These are phyloP conservation scores for Aphodius granarius DNA, from an alignment of 2,888 invertebrate genomes.

Conservation along the genomic window DNA sequence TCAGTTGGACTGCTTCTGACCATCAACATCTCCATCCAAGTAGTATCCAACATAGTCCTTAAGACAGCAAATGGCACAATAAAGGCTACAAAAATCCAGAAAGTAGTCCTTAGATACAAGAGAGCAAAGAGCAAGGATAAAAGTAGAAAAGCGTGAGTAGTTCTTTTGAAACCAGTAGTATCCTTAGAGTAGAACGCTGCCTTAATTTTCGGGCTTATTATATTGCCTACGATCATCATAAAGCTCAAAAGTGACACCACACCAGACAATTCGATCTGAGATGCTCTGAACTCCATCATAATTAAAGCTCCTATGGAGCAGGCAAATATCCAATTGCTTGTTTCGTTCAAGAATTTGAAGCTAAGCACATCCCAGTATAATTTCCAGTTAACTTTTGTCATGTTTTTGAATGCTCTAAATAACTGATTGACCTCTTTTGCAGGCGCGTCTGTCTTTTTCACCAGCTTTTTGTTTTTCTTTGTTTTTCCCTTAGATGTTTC, in stretches of 20 bases:
- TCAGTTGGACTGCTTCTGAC: conserved; percentile 56
- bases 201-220: conserved; percentile 57
- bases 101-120: conserved; percentile 33
- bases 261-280: conserved; percentile 61
- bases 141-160: conserved; percentile 58
- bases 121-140: conserved; percentile 53
- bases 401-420: conserved; percentile 50
- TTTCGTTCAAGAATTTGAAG: conserved; percentile 58
- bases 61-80: conserved; percentile 58
- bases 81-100: conserved; percentile 52
- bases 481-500: background rate
- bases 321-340: conserved; percentile 60
- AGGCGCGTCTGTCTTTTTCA: background rate
- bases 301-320: conserved; percentile 58
- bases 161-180: conserved; percentile 51
- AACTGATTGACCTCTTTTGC: background rate
- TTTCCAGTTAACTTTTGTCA: conserved; percentile 58
- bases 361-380: conserved; percentile 60
- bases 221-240: conserved; percentile 57
- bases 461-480: background rate
- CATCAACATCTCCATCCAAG: conserved; percentile 60
- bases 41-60: conserved; percentile 58
- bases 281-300: conserved; percentile 54
- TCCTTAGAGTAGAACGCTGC: conserved; percentile 55
- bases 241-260: conserved; percentile 62